Evolutionary conservation across 1,140 invertebrate genomes (phyloP), one percentile per base, ranked within the genome.

Genomic region (Sarcophaga peregrina): DNA sequence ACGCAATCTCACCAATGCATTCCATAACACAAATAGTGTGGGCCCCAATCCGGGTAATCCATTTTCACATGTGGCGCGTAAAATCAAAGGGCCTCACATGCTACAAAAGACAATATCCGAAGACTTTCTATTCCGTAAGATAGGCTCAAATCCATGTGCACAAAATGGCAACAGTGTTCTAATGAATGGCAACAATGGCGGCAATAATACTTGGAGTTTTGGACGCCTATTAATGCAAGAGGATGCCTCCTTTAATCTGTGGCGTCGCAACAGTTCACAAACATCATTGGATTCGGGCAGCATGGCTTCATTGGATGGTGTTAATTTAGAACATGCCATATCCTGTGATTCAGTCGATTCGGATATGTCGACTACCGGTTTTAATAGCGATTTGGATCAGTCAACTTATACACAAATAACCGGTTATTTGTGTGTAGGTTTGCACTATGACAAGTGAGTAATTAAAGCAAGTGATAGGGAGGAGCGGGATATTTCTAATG

Each of bases 321-420:
- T 87, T 9, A 86, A 86, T 20, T 82, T 89, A 83, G 89, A 95
- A 83, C 91, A 95, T 76, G 95, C 95, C 2, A 92, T 95, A 83
- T 96, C 95, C 62, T 96, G 95, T 88, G 95, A 96, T 83, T 96
- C 95, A 68, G 94, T 96, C 8, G 95, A 94, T 84, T 96, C 95
- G 7, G 95, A 96, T 84, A 96, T 95, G 0, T 96, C 95, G 0
- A 96, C 95, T 8, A 93, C 96, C 0, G 75, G 75, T 20, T 92
- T 93, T 45, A 91, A 95, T 5, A 93, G 93, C 68, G 94, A 96
- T 86, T 91, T 95, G 17, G 94, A 96, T 84, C 93, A 94, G 84
- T 87, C 88, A 0, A 72, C 52, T 25, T 86, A 91, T 85, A 93
- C 94, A n/a, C 93, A 93, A 86, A 92, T 95, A 50, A 94, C 94